Evolutionary conservation across 2,797 vertebrate genomes (phyloP).

Genomic region (Lepus oiostolus): DNA sequence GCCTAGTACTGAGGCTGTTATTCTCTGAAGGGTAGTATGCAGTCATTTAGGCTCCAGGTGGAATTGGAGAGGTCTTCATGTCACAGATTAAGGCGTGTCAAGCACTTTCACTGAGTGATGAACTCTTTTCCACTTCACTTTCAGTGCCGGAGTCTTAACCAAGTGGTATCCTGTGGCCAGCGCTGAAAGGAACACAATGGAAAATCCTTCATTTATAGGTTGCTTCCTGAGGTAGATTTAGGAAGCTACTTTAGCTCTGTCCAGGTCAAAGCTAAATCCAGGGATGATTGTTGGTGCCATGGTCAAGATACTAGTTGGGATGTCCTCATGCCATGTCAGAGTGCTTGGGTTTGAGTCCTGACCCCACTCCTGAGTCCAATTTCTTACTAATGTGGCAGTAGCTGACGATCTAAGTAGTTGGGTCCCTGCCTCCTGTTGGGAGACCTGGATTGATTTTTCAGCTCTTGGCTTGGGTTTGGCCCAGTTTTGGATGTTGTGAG

Average conservation of each 20-base stretch:
- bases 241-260: background rate
- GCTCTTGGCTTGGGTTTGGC: too few relatives aligned
- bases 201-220: background rate
- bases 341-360: too few relatives aligned
- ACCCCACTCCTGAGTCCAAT: too few relatives aligned
- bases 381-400: too few relatives aligned
- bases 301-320: too few relatives aligned
- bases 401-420: too few relatives aligned
- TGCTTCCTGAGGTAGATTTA: background rate
- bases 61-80: background rate
- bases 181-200: background rate
- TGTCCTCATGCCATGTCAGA: too few relatives aligned
- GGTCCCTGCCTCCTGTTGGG: too few relatives aligned
- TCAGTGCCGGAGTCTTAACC: background rate
- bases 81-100: background rate
- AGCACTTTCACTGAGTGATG: background rate
- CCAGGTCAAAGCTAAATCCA: background rate
- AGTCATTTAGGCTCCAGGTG: background rate
- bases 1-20: background rate
- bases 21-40: background rate
- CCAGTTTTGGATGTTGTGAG: too few relatives aligned
- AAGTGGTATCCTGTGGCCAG: background rate
- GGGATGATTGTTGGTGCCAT: too few relatives aligned
- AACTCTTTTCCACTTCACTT: background rate
- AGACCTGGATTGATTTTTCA: too few relatives aligned